Evolutionary conservation across 37 sponge, comb jelly and placozoan genomes (phyloP).

Genomic region (Cladorhizidae sp.): DNA sequence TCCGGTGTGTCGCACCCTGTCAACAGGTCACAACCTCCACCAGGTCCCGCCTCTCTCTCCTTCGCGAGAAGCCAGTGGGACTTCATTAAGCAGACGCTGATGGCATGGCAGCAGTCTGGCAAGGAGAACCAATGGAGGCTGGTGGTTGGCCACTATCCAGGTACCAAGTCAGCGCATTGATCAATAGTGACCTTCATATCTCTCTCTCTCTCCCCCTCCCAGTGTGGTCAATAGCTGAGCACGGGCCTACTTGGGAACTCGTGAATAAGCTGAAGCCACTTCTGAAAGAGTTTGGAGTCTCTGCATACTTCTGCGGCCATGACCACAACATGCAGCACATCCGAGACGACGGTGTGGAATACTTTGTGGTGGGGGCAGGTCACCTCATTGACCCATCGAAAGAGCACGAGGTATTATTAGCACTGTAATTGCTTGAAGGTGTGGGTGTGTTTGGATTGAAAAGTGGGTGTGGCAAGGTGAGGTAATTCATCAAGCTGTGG

Average conservation of each 20-base stretch:
- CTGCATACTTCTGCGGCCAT: conserved; percentile 88
- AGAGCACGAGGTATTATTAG: conserved; percentile 67
- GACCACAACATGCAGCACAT: conserved; percentile 90
- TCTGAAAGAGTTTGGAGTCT: conserved; percentile 62
- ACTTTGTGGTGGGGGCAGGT: conserved; percentile 87
- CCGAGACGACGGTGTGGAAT: conserved; percentile 60
- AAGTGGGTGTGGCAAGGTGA: too few relatives aligned
- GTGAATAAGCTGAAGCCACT: conserved; percentile 66
- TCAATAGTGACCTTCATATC: too few relatives aligned
- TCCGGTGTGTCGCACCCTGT: conserved; percentile 75
- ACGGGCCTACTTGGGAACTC: conserved; percentile 74
- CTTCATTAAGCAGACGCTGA: conserved; percentile 82
- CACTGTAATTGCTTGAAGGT: background rate
- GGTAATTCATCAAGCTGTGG: too few relatives aligned
- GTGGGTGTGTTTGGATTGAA: background rate
- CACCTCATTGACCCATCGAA: conserved; percentile 68
- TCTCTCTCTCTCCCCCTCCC: too few relatives aligned
- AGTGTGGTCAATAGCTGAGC: conserved; percentile 90
- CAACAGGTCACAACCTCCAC: conserved; percentile 43
- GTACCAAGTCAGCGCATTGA: conserved; percentile 13
- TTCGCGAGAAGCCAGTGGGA: conserved; percentile 70
- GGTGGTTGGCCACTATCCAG: conserved; percentile 89
- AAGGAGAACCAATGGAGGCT: conserved; percentile 74
- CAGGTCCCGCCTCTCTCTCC: conserved; percentile 32
- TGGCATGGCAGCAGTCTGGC: background rate